Percentiles rank a stretch among this genome's conserved stretches.
Conservation (phyloP, 2,888 invertebrate species). For the Drosophila infuscata region DNA sequence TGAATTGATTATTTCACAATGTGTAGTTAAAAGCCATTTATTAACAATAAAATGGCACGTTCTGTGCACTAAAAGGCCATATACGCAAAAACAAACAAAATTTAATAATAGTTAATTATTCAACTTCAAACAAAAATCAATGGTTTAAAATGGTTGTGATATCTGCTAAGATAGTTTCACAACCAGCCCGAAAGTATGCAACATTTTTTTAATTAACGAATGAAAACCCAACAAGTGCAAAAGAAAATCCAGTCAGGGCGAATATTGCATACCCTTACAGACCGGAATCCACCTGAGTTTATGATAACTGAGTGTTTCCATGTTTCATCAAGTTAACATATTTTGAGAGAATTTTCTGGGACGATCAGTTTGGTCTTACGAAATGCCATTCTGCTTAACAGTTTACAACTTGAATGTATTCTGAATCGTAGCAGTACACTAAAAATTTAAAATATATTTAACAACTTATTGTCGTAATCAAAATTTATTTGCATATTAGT, state of each 20-base stretch:
- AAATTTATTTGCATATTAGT: conserved; percentile 29
- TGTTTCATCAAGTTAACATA: not conserved
- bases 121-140: not conserved
- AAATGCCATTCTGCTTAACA: not conserved
- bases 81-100: not conserved
- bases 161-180: not conserved
- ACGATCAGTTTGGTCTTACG: no score
- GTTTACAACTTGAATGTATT: not conserved
- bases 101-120: not conserved
- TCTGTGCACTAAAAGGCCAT: not conserved
- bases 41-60: not conserved
- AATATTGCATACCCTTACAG: not conserved
- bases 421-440: not conserved
- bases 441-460: not conserved
- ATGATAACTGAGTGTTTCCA: not conserved
- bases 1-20: not conserved
- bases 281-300: not conserved
- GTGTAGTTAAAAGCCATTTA: not conserved
- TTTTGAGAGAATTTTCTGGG: no score
- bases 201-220: not conserved
- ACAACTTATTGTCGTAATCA: conserved; percentile 17
- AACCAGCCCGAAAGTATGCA: conserved; percentile 28
- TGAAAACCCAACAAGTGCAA: not conserved
- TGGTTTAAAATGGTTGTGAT: not conserved
- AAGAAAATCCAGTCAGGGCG: not conserved